Percentiles rank a stretch among this genome's conserved stretches.
phyloP scores from a whole-genome alignment of 2,888 invertebrate genomes.

The Trichogramma dendrolimi region DNA sequence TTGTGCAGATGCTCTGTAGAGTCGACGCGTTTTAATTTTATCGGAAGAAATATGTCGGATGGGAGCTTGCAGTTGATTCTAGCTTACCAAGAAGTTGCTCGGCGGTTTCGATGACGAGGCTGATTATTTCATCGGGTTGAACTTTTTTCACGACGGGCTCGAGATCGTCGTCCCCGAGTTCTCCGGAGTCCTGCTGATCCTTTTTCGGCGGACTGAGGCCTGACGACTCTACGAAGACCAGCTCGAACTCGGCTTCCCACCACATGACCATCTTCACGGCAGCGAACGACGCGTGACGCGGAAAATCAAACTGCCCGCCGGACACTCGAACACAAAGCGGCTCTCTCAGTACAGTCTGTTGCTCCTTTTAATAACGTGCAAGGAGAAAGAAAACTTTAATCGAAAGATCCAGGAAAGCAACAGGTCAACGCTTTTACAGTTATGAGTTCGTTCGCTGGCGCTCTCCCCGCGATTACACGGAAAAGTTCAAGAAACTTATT shows the following conservation, averaged over 20 bases:
- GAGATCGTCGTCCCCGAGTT: conserved; percentile 46
- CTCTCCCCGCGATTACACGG: no score
- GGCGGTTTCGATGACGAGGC: conserved; percentile 67
- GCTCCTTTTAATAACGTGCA: conserved; percentile 52
- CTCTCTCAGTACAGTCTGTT: conserved; percentile 74
- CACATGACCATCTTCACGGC: conserved; percentile 79
- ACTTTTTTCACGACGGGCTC: conserved; percentile 69
- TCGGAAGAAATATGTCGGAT: conserved; percentile 3
- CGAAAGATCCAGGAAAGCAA: no score
- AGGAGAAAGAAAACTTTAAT: no score
- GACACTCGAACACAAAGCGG: conserved; percentile 75
- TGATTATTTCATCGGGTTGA: conserved; percentile 73
- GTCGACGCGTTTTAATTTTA: not conserved
- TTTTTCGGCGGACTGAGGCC: conserved; percentile 53
- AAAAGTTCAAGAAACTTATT: no score
- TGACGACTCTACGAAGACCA: conserved; percentile 68
- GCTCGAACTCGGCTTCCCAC: conserved; percentile 80
- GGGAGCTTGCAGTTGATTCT: not conserved
- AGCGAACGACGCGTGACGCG: conserved; percentile 78
- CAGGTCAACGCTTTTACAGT: no score
- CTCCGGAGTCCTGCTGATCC: conserved; percentile 39
- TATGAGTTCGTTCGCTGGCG: no score
- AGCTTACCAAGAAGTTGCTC: conserved; percentile 63
- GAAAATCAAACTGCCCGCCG: conserved; percentile 77
- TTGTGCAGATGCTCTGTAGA: conserved; percentile 69